Evolutionary conservation across 35 echinoderm and acorn worm species (phyloP).

Genomic region (Nesometra sesokonis): DNA sequence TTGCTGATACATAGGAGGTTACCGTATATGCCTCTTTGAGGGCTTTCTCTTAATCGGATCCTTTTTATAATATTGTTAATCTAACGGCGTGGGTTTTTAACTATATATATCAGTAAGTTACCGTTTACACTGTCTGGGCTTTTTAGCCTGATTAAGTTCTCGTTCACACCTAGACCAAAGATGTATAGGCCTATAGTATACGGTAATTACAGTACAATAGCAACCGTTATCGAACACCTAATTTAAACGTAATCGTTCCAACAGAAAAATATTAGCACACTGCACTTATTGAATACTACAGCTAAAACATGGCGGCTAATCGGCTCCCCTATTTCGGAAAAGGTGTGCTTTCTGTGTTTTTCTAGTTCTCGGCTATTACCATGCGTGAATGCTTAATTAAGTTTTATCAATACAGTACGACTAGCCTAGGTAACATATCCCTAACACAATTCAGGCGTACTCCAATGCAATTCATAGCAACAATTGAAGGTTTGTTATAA

Average conservation of each 20-base stretch:
- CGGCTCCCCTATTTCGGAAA: not conserved
- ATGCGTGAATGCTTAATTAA: not conserved
- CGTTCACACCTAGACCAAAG: too few relatives aligned
- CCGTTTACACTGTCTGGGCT: too few relatives aligned
- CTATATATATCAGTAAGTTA: too few relatives aligned
- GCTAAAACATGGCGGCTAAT: not conserved
- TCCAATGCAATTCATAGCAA: not conserved
- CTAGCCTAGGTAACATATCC: not conserved
- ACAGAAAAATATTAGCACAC: not conserved
- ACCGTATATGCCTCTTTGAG: too few relatives aligned
- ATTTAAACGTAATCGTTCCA: too few relatives aligned
- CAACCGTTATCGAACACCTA: too few relatives aligned
- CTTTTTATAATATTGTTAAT: too few relatives aligned
- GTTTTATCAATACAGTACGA: not conserved
- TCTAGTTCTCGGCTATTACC: not conserved
- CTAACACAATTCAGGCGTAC: not conserved
- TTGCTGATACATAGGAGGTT: too few relatives aligned
- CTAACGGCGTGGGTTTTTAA: too few relatives aligned
- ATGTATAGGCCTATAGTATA: too few relatives aligned
- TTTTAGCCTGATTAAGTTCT: too few relatives aligned
- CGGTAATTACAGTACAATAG: not conserved
- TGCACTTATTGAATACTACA: not conserved
- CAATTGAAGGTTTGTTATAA: not conserved
- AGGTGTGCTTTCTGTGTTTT: not conserved
- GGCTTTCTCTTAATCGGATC: too few relatives aligned